Evolutionary conservation across 2,113 vertebrate genomes (phyloP).

Genomic region (Eptesicus fuscus): DNA sequence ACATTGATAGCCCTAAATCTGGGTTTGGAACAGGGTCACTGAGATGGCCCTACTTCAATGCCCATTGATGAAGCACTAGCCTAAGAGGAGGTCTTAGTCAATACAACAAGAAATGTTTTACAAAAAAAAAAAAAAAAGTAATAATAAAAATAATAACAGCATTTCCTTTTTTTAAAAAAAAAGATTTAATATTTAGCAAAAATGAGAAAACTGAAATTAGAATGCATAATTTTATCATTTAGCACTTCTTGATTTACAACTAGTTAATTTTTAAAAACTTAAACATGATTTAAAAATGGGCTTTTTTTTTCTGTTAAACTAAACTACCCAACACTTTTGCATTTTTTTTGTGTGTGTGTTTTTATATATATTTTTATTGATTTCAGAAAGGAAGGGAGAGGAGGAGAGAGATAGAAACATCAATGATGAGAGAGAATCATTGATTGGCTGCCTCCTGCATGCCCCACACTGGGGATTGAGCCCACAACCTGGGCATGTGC

Average conservation of each 20-base stretch:
- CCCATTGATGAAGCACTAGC: neutral
- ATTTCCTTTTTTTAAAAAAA: neutral
- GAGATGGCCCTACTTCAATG: neutral
- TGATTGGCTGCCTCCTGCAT: no score
- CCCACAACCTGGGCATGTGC: no score
- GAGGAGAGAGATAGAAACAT: no score
- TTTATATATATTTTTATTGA: no score
- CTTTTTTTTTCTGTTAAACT: neutral
- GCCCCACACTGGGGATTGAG: no score
- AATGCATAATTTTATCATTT: neutral
- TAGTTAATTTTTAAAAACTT: neutral
- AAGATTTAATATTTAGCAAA: neutral
- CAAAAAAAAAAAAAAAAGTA: no score
- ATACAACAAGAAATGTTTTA: neutral
- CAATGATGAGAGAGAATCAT: no score
- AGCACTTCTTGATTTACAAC: neutral
- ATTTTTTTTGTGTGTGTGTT: neutral
- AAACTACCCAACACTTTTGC: neutral
- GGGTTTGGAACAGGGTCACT: no score
- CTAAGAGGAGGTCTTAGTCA: neutral
- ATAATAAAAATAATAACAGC: neutral
- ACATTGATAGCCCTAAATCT: neutral
- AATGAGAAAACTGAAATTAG: neutral
- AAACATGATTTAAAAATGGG: neutral
- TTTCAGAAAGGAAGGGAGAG: no score